phyloP scores from a whole-genome alignment of 2,888 invertebrate species.

The Schrankia costaestrigalis region DNA sequence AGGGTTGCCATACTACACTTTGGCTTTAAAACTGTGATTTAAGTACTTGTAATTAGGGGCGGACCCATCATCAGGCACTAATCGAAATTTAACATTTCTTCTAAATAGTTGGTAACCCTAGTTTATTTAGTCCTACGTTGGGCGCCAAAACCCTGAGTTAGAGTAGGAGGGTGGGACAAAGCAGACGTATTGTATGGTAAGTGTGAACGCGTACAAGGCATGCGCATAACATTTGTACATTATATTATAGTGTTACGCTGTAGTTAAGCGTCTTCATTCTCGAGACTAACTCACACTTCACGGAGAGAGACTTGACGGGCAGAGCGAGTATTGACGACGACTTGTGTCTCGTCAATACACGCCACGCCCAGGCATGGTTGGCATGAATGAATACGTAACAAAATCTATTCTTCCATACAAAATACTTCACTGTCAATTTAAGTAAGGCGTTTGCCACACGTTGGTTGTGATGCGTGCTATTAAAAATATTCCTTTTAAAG shows the following conservation, averaged over 20 bases:
- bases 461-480: slow-evolving; percentile 79
- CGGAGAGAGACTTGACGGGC: slow-evolving; percentile 21
- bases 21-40: slow-evolving; percentile 37
- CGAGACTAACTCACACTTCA: slow-evolving; percentile 47
- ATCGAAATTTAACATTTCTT: slow-evolving; percentile 32
- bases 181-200: slow-evolving; percentile 47
- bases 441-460: slow-evolving; percentile 71
- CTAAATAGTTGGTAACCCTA: slow-evolving; percentile 44
- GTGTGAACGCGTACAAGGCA: slow-evolving; percentile 42
- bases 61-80: slow-evolving; percentile 29
- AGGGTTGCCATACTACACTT: slow-evolving; percentile 33
- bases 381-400: slow-evolving; percentile 70
- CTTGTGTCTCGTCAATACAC: slow-evolving; percentile 8
- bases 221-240: slow-evolving; percentile 40
- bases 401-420: slow-evolving; percentile 60
- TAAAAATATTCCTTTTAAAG: slow-evolving; percentile 53
- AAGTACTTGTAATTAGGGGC: slow-evolving; percentile 30
- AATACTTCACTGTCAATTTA: slow-evolving; percentile 72
- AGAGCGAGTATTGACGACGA: slow-evolving; percentile 17
- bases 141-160: slow-evolving; percentile 40
- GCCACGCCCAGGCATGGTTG: slow-evolving; percentile 51
- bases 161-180: slow-evolving; percentile 37
- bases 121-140: slow-evolving; percentile 47
- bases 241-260: slow-evolving; percentile 34
- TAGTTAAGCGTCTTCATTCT: slow-evolving; percentile 31